Evolutionary conservation across 2,797 vertebrate genomes (phyloP), one percentile per base, ranked within the genome.

Genomic region (Bradypus variegatus): DNA sequence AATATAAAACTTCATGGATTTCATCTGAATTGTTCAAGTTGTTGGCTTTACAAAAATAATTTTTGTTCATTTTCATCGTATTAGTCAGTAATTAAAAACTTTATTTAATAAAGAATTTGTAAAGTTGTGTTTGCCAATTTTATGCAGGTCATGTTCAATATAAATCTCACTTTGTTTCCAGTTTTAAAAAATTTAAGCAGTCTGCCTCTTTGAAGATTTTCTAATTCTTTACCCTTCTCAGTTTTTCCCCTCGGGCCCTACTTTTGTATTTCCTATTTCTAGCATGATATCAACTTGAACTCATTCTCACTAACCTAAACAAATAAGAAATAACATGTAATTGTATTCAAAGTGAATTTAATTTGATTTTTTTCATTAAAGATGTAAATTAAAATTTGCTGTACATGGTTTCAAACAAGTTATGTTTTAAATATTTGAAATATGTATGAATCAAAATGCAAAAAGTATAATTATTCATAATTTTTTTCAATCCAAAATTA

Each of bases 11-110:
- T 76, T 2, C 65, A 86, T 14, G 21, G 53, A 80, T 91, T 89
- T 84, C 21, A 91, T 83, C 82, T 90, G 33, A 75, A 31, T 94
- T 91, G 48, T 80, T 91, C 67, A 92, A 90, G 23, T 70, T 90
- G 29, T 88, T 5, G 15, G 75, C 53, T 89, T 83, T 53, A 31
- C 85, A 64, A 70, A 90, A 90, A 79, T 70, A 76, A 62, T 75
- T 91, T 91, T 60, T 73, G 18, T 76, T 87, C 23, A 91, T 50
- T 85, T 91, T 62, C 6, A 65, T 70, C 72, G 4, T 92, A 92
- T 93, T 58, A 36, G n/a, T 62, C 58, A 82, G 33, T 82, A 79
- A 88, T 86, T 82, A 88, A 75, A 58, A 75, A 86, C 45, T 82
- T 72, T 69, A 85, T 87, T 92, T 79, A 90, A 45, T 78, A 65